These are phyloP conservation scores for Crypturellus undulatus DNA, from an alignment of 2,113 vertebrate genomes.

Conservation along the genomic window DNA sequence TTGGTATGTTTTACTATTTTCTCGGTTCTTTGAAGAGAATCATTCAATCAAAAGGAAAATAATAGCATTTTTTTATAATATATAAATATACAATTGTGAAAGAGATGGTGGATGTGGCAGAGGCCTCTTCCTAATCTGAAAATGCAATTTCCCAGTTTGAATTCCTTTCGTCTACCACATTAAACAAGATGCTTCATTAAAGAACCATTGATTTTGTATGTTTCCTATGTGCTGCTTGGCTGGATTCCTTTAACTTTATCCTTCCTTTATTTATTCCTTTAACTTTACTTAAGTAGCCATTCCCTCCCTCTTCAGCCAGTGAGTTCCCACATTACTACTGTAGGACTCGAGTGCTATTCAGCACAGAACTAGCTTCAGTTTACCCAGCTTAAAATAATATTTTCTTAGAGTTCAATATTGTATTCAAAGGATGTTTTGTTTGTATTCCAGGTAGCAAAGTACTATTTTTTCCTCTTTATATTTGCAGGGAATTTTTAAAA, in stretches of 20 bases:
- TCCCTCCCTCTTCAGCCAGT: neutral
- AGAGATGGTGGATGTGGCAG: neutral
- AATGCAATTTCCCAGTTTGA: neutral
- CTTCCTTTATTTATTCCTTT: too few species aligned
- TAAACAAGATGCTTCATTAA: neutral
- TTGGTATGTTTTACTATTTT: neutral
- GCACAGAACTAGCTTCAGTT: neutral
- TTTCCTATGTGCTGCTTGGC: neutral
- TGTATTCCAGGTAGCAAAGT: slow-evolving; percentile 2
- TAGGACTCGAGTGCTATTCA: neutral
- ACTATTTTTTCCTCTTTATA: slow-evolving; percentile 7
- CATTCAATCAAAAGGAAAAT: neutral
- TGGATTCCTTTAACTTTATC: neutral
- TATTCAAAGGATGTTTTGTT: slow-evolving; percentile 40
- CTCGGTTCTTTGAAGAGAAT: neutral
- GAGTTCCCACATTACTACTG: neutral
- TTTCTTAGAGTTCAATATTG: slow-evolving; percentile 13
- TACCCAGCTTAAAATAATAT: slow-evolving; percentile 6
- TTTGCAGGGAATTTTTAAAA: neutral
- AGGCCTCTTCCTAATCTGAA: neutral
- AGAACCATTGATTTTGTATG: neutral
- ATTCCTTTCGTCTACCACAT: neutral
- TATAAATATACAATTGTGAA: neutral
- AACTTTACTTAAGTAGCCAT: neutral
- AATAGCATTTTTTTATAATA: neutral